These are phyloP conservation scores for Australoheros facetus DNA, from an alignment of 2,797 vertebrate genomes.

Conservation along the genomic window DNA sequence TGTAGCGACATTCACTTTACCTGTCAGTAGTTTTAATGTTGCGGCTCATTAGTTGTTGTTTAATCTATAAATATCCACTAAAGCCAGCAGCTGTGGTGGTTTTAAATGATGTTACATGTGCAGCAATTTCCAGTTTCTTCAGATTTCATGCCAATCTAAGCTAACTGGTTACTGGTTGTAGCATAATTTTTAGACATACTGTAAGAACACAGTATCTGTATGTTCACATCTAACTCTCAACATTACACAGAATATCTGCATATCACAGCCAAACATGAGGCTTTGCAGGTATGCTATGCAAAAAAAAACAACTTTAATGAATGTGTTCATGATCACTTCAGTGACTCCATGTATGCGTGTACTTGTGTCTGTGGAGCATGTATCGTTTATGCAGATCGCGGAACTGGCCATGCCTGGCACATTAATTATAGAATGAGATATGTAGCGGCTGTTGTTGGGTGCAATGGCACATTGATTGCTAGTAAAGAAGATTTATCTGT, in stretches of 20 bases:
- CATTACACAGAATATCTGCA: neutral
- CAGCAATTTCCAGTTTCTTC: neutral
- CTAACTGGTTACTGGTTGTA: neutral
- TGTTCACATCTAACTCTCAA: neutral
- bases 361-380: constrained; percentile 13
- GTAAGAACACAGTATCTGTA: neutral
- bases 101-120: neutral
- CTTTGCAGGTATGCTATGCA: neutral
- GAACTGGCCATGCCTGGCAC: constrained; percentile 46
- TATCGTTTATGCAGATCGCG: constrained; percentile 50
- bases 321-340: constrained; percentile 7
- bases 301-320: neutral
- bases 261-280: neutral
- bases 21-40: neutral
- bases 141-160: neutral
- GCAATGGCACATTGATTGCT: constrained; percentile 72
- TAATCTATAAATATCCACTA: neutral
- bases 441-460: constrained; percentile 62
- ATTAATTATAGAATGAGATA: constrained; percentile 68
- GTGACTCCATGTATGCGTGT: constrained; percentile 4
- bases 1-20: neutral
- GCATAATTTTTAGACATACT: neutral
- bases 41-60: neutral
- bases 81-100: neutral
- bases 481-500: constrained; percentile 78